Evolutionary conservation across 2,888 invertebrate genomes (phyloP).

Genomic region (Eupithecia abbreviata): DNA sequence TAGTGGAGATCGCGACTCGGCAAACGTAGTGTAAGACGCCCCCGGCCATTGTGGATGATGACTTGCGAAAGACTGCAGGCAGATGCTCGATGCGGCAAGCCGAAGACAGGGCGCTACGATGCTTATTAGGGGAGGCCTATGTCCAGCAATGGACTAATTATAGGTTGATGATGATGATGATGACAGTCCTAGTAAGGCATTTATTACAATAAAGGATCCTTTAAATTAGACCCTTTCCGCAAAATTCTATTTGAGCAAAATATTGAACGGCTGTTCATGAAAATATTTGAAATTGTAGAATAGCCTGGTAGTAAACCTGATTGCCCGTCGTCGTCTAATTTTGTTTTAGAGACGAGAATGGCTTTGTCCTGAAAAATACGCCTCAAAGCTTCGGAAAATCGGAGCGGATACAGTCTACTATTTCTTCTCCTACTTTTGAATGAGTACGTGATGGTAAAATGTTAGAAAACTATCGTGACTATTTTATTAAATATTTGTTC

Average conservation of each 20-base stretch:
- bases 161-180: too few relatives aligned
- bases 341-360: background rate
- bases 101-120: too few relatives aligned
- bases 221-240: background rate
- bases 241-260: background rate
- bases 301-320: background rate
- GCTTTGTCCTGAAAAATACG: background rate
- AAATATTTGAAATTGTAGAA: background rate
- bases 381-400: background rate
- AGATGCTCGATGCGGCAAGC: too few relatives aligned
- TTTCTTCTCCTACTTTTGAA: background rate
- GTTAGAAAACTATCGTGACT: background rate
- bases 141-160: too few relatives aligned
- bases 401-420: background rate
- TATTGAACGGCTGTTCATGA: background rate
- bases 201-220: background rate
- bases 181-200: background rate
- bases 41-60: too few relatives aligned
- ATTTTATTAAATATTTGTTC: background rate
- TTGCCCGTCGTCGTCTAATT: background rate
- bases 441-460: background rate
- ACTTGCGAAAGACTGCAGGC: too few relatives aligned
- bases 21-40: too few relatives aligned
- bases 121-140: too few relatives aligned
- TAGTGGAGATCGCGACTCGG: background rate